These are phyloP conservation scores for Tyrophagus putrescentiae DNA, from an alignment of 1,140 invertebrate genomes.

Conservation along the genomic window DNA sequence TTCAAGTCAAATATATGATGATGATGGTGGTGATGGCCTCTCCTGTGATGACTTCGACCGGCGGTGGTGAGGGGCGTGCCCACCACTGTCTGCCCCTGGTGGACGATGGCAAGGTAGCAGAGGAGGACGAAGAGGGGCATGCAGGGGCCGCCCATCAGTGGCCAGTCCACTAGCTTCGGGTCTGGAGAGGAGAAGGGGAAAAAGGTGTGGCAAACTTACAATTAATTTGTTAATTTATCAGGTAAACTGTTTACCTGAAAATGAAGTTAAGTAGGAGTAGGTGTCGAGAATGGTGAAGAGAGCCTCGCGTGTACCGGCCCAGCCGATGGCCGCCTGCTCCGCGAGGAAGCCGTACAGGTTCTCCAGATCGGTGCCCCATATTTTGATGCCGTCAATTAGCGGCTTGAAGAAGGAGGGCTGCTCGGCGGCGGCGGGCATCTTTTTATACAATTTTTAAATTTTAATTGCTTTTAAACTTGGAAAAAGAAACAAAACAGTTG, in stretches of 20 bases:
- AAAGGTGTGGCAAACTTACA: neutral
- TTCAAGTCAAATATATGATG: constrained; percentile 18
- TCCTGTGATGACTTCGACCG: neutral
- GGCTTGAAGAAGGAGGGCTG: too few relatives aligned
- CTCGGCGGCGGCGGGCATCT: too few relatives aligned
- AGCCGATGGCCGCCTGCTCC: too few relatives aligned
- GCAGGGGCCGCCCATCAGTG: constrained; percentile 35
- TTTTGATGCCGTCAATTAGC: too few relatives aligned
- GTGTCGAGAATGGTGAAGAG: too few relatives aligned
- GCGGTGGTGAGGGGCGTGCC: neutral
- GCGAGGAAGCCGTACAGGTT: too few relatives aligned
- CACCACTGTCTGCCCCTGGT: constrained; percentile 30
- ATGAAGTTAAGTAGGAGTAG: constrained; percentile 10
- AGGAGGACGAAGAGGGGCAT: constrained; percentile 33
- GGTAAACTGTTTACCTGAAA: constrained; percentile 15
- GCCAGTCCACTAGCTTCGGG: constrained; percentile 36
- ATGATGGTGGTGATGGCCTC: constrained; percentile 16
- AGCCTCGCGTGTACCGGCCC: too few relatives aligned
- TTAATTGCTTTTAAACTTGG: too few relatives aligned
- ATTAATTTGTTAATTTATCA: neutral
- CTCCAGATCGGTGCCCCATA: too few relatives aligned
- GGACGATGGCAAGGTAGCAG: constrained; percentile 34
- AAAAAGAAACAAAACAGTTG: too few relatives aligned
- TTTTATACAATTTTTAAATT: too few relatives aligned
- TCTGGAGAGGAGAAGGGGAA: constrained; percentile 30